phyloP scores from a whole-genome alignment of 2,888 invertebrate species.

The Microplitis deprimator region DNA sequence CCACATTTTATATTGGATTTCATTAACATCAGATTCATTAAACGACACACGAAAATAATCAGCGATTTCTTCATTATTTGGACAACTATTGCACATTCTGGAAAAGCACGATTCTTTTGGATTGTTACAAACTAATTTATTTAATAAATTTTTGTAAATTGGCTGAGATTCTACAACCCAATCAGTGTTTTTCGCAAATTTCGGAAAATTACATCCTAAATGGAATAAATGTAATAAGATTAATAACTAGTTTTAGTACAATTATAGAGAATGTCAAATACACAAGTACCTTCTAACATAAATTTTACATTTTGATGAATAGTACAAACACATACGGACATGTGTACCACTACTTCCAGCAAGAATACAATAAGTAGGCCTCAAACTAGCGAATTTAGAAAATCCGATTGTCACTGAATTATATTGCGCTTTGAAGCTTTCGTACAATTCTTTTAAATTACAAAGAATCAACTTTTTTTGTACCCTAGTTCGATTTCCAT shows the following conservation, averaged over 20 bases:
- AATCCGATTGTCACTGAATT: conserved; percentile 1
- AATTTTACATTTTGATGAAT: conserved; percentile 21
- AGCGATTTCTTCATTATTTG: not conserved
- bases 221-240: not conserved
- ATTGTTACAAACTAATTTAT: not conserved
- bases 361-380: conserved; percentile 1
- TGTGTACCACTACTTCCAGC: conserved; percentile 13
- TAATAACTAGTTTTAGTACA: not conserved
- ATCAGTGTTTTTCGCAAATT: not conserved
- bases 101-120: not conserved
- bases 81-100: not conserved
- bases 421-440: conserved; percentile 22
- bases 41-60: not conserved
- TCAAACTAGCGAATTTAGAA: not conserved
- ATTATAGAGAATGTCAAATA: not conserved
- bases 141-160: not conserved
- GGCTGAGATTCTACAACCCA: not conserved
- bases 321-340: conserved; percentile 8
- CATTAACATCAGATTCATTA: not conserved
- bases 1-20: conserved; percentile 5
- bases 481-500: too few species aligned
- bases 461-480: conserved; percentile 35
- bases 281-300: not conserved
- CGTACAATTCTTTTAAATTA: conserved; percentile 31
- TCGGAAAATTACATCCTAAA: conserved; percentile 1